Conservation (phyloP, 1,140 invertebrate genomes). For the Diploscapter pachys region DNA sequence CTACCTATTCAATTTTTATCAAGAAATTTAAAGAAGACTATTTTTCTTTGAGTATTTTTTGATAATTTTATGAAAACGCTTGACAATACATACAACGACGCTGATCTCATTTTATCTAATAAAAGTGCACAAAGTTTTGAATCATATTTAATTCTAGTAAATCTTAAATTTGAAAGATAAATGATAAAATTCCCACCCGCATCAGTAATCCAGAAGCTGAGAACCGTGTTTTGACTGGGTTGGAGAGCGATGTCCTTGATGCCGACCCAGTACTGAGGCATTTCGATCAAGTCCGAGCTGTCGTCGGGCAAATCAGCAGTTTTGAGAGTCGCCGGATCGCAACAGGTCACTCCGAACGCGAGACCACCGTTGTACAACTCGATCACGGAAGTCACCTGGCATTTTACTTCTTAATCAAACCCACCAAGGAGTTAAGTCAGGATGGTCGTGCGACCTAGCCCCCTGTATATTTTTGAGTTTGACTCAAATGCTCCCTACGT, state of each 20-base stretch:
- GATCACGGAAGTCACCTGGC: conserved; percentile 72
- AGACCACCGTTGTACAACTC: conserved; percentile 80
- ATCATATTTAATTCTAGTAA: too few species aligned
- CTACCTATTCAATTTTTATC: too few species aligned
- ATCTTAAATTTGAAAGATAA: background rate
- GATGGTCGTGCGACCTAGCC: background rate
- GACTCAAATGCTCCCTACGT: too few species aligned
- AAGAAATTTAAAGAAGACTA: too few species aligned
- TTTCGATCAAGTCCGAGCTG: conserved; percentile 81
- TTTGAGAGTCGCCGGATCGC: conserved; percentile 75
- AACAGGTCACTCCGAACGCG: conserved; percentile 85
- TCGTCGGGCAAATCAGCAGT: conserved; percentile 81
- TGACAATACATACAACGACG: too few species aligned
- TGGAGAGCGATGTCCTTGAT: conserved; percentile 82
- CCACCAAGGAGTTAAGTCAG: background rate
- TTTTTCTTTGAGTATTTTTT: too few species aligned
- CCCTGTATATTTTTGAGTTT: too few species aligned
- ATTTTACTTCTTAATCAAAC: conserved; percentile 21
- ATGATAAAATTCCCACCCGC: conserved; percentile 63
- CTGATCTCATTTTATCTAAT: too few species aligned
- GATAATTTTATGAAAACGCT: too few species aligned
- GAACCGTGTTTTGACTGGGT: conserved; percentile 79
- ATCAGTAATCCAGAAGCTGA: conserved; percentile 78
- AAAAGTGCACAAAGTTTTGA: too few species aligned
- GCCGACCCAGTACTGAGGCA: conserved; percentile 93